phyloP scores from a whole-genome alignment of 2,113 vertebrate species.

The Nibea coibor region DNA sequence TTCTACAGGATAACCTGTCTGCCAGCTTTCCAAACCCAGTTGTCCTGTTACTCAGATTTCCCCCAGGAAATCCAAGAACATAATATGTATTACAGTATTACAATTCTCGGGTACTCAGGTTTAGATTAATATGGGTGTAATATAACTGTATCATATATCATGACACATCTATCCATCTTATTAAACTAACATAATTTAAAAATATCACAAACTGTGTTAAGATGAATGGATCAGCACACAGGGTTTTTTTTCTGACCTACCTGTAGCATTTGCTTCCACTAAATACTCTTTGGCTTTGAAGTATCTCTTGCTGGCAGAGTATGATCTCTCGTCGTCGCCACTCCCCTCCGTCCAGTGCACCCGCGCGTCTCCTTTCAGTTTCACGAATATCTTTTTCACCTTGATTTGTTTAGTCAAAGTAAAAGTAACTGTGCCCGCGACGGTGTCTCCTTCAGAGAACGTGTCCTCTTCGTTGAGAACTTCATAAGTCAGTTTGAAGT shows the following conservation, averaged over 20 bases:
- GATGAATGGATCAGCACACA: neutral
- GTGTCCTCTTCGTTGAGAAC: slow-evolving; percentile 31
- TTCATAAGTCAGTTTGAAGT: slow-evolving; percentile 41
- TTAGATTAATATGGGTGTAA: neutral
- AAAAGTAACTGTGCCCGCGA: slow-evolving; percentile 50
- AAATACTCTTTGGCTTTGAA: slow-evolving; percentile 74
- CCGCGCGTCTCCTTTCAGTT: slow-evolving; percentile 67
- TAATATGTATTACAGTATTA: too few relatives aligned
- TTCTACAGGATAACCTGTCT: too few relatives aligned
- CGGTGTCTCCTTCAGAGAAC: slow-evolving; percentile 55
- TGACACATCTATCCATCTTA: too few relatives aligned
- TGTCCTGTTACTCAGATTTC: too few relatives aligned
- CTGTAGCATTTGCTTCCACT: slow-evolving; percentile 42
- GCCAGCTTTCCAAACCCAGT: too few relatives aligned
- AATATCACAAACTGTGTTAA: neutral
- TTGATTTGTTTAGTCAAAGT: slow-evolving; percentile 52
- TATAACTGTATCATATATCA: too few relatives aligned
- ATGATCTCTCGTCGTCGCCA: rapidly evolving
- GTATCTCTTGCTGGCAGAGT: slow-evolving; percentile 53
- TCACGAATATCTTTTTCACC: slow-evolving; percentile 63
- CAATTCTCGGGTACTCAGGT: neutral
- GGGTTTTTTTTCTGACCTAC: slow-evolving; percentile 36
- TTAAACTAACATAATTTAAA: neutral
- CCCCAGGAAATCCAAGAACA: too few relatives aligned
- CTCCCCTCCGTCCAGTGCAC: slow-evolving; percentile 48